Conservation (phyloP, 1,140 invertebrate genomes). For the Plectrocnemia conspersa region DNA sequence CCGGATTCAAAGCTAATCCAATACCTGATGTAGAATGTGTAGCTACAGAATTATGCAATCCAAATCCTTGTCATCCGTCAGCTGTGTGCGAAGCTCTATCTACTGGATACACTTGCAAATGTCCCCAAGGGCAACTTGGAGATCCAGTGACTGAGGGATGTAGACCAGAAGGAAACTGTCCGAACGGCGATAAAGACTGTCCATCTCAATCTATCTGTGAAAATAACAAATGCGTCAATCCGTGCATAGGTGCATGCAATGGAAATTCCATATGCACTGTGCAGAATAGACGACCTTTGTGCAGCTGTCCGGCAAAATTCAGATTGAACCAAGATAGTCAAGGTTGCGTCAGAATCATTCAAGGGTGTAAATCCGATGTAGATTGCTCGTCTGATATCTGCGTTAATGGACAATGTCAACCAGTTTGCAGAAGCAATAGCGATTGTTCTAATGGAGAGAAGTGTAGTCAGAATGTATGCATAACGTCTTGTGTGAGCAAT, state of each 20-base stretch:
- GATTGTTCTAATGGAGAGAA: conserved; percentile 78
- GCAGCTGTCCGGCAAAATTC: conserved; percentile 70
- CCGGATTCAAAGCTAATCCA: conserved; percentile 74
- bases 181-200: conserved; percentile 69
- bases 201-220: conserved; percentile 68
- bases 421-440: conserved; percentile 68
- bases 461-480: conserved; percentile 73
- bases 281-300: conserved; percentile 66
- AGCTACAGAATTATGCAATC: conserved; percentile 62
- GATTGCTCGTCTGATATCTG: conserved; percentile 77
- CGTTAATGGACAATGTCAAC: conserved; percentile 75
- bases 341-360: conserved; percentile 66
- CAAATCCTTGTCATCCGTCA: conserved; percentile 74
- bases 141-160: conserved; percentile 72
- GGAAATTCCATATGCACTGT: conserved; percentile 73
- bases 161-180: conserved; percentile 64
- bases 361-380: conserved; percentile 62
- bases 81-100: conserved; percentile 69
- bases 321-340: conserved; percentile 58
- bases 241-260: conserved; percentile 72
- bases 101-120: conserved; percentile 66
- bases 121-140: conserved; percentile 68
- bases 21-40: conserved; percentile 74
- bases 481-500: conserved; percentile 71
- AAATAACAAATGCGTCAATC: conserved; percentile 67